Conservation (phyloP, 2,888 invertebrate genomes). For the Tetropium fuscum region DNA sequence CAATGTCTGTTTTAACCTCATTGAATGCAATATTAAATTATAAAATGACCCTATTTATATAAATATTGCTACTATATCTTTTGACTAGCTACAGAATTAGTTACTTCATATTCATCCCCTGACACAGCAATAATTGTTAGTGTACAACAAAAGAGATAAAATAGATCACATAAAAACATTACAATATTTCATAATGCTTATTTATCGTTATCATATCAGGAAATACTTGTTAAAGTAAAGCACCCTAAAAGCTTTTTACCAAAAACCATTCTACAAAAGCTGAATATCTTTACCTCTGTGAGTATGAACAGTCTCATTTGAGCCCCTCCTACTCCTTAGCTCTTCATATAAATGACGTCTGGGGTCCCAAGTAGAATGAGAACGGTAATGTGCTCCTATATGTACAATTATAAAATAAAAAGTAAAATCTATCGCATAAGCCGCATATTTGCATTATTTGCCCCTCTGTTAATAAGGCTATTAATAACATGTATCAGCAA, state of each 20-base stretch:
- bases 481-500: constrained; percentile 34
- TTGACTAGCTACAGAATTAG: too few relatives aligned
- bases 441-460: constrained; percentile 27
- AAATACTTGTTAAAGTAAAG: not conserved
- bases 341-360: constrained; percentile 91
- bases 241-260: constrained; percentile 20
- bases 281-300: constrained; percentile 61
- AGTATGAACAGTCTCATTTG: constrained; percentile 76
- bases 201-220: not conserved
- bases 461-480: constrained; percentile 36
- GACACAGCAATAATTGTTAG: too few relatives aligned
- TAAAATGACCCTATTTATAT: too few relatives aligned
- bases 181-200: not conserved
- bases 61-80: too few relatives aligned
- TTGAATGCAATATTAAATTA: too few relatives aligned
- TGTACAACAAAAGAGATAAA: not conserved
- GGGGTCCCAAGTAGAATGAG: constrained; percentile 90
- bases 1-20: too few relatives aligned
- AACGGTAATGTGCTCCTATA: constrained; percentile 66
- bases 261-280: constrained; percentile 36
- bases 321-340: constrained; percentile 79
- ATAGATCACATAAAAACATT: not conserved
- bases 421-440: constrained; percentile 41
- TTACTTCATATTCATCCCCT: too few relatives aligned
- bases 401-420: constrained; percentile 41